Percentiles rank a stretch among this genome's conserved stretches.
These are phyloP conservation scores for Lonchura striata DNA, from an alignment of 2,113 vertebrate genomes.

Conservation along the genomic window DNA sequence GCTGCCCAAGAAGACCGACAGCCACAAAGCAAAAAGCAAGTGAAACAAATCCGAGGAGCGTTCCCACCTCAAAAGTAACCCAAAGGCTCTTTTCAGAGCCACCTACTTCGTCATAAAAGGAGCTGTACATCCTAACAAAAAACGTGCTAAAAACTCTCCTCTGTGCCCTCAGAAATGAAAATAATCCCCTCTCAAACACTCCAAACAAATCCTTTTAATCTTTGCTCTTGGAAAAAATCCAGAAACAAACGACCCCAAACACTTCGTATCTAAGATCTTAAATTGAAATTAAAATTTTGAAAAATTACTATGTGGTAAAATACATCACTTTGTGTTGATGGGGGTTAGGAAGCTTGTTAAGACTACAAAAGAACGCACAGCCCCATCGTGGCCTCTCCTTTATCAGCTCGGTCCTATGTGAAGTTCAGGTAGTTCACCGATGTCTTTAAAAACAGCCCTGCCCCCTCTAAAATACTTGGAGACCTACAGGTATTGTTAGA, in stretches of 20 bases:
- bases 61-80: background rate
- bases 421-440: fast-evolving
- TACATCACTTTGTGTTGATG: fast-evolving
- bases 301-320: fast-evolving
- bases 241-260: fast-evolving
- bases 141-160: fast-evolving
- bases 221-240: background rate
- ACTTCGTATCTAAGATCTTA: fast-evolving
- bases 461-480: fast-evolving
- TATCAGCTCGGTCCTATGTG: fast-evolving
- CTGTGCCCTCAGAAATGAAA: background rate
- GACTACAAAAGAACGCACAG: fast-evolving
- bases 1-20: constrained; percentile 86
- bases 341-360: fast-evolving
- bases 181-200: fast-evolving
- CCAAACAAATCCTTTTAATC: no score
- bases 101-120: background rate
- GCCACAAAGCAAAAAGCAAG: constrained; percentile 41
- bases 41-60: background rate
- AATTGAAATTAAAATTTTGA: background rate
- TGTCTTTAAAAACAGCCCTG: background rate
- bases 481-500: fast-evolving
- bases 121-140: background rate
- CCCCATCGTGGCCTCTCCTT: fast-evolving
- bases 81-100: constrained; percentile 62